Percentiles rank a stretch among this genome's conserved stretches.
Conservation (phyloP, 2,888 invertebrate genomes). For the Magallana nippona region DNA sequence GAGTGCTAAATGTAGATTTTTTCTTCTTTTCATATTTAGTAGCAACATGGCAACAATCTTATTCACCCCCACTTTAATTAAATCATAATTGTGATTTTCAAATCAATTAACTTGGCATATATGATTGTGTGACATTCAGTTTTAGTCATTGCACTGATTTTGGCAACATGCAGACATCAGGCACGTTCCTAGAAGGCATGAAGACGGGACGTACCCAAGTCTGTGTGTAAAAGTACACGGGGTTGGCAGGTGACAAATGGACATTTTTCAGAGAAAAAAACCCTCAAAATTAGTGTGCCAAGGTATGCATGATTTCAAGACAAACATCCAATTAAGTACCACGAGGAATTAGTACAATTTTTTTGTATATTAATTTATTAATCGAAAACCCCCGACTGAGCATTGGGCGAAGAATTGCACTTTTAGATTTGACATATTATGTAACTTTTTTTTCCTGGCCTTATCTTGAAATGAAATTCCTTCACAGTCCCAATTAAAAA, state of each 20-base stretch:
- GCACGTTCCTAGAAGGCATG: too few species aligned
- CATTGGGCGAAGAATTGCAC: not conserved
- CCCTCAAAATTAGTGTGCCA: not conserved
- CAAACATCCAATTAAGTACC: not conserved
- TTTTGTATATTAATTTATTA: not conserved
- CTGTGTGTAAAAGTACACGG: not conserved
- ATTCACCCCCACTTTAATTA: too few species aligned
- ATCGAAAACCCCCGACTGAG: not conserved
- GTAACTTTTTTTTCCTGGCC: not conserved
- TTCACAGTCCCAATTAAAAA: not conserved
- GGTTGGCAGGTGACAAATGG: not conserved
- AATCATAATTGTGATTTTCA: too few species aligned
- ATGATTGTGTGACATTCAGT: too few species aligned
- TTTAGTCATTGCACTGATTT: too few species aligned
- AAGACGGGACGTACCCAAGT: not conserved
- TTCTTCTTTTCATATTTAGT: too few species aligned
- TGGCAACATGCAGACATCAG: too few species aligned
- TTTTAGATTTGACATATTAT: not conserved
- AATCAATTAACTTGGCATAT: too few species aligned
- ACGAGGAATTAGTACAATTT: not conserved
- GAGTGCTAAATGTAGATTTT: too few species aligned
- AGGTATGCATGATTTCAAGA: not conserved
- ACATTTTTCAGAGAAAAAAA: not conserved
- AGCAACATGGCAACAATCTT: too few species aligned
- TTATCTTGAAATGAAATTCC: constrained; percentile 13